A percentile compares a stretch with the other conserved stretches of the same genome.
These are phyloP conservation scores for Sminthurides aquaticus DNA, from an alignment of 2,888 invertebrate genomes.

Conservation along the genomic window DNA sequence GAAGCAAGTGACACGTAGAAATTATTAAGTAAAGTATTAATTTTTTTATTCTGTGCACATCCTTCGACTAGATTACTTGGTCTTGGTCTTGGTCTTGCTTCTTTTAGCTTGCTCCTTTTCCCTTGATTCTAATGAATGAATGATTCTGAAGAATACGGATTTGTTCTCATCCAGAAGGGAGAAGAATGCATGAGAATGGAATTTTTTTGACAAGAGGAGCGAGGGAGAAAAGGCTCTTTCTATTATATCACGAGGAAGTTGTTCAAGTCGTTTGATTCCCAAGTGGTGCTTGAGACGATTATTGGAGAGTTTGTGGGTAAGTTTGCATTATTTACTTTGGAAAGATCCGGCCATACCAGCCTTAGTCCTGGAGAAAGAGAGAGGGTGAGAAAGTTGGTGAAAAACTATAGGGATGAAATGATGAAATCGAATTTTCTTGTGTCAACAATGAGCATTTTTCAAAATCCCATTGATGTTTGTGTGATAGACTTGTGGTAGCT, in stretches of 20 bases:
- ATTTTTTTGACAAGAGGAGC: conserved; percentile 1
- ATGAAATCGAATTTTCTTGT: conserved; percentile 20
- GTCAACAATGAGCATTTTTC: conserved; percentile 16
- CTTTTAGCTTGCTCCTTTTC: not conserved
- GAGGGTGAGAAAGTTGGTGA: not conserved
- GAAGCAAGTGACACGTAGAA: no score
- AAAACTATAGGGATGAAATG: not conserved
- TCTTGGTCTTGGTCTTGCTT: not conserved
- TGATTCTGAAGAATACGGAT: not conserved
- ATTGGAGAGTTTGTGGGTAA: not conserved
- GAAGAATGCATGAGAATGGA: conserved; percentile 5
- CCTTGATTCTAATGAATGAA: not conserved
- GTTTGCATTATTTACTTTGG: not conserved
- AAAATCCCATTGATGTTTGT: no score
- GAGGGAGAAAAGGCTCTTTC: not conserved
- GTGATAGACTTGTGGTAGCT: conserved; percentile 12
- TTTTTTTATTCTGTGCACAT: no score
- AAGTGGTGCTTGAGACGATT: conserved; percentile 5
- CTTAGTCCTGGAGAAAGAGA: not conserved
- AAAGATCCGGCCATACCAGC: not conserved
- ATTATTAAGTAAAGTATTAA: no score
- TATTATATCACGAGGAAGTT: not conserved
- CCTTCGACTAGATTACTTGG: not conserved
- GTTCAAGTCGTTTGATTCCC: not conserved
- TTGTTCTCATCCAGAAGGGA: not conserved